Conservation (phyloP, 2,797 vertebrate genomes). For the Fringilla coelebs region DNA sequence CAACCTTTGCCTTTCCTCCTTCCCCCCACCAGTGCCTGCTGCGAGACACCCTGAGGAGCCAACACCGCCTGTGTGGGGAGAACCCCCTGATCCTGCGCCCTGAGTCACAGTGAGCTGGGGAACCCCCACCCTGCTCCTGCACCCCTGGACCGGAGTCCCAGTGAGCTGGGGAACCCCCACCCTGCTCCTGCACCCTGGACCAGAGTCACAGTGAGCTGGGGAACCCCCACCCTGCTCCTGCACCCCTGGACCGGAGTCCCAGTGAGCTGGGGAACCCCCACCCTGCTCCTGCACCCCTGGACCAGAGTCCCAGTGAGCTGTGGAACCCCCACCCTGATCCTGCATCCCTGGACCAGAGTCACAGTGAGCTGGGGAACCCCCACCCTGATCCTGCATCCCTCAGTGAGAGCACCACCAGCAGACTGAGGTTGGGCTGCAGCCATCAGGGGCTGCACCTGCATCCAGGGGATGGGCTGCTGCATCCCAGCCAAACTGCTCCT, state of each 20-base stretch:
- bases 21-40: accelerated
- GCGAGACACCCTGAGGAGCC: accelerated
- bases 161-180: too few relatives aligned
- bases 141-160: accelerated
- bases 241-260: accelerated
- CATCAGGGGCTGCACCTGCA: accelerated
- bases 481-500: background rate
- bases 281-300: background rate
- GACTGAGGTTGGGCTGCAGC: accelerated
- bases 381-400: background rate
- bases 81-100: accelerated
- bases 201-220: background rate
- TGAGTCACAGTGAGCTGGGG: background rate
- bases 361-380: too few relatives aligned
- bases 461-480: accelerated
- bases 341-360: accelerated
- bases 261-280: too few relatives aligned
- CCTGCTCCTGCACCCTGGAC: background rate
- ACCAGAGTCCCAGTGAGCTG: accelerated
- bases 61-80: accelerated
- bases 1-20: background rate
- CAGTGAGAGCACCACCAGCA: accelerated
- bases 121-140: background rate
- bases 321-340: accelerated
- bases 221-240: background rate